phyloP scores from a whole-genome alignment of 2,113 vertebrate species.

The Orycteropus afer region DNA sequence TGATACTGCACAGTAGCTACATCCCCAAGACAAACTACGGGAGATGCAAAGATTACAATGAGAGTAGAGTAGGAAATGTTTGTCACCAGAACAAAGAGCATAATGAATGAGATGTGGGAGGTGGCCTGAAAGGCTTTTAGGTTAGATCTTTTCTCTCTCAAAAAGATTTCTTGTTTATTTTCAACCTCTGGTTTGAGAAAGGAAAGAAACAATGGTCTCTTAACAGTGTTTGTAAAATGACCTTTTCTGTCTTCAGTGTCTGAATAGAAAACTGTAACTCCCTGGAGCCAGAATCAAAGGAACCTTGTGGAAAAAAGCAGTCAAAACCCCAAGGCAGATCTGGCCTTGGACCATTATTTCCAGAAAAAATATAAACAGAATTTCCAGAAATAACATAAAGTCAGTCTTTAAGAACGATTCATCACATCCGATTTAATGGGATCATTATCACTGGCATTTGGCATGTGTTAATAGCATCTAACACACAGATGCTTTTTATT shows the following conservation, averaged over 20 bases:
- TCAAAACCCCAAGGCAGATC: constrained; percentile 67
- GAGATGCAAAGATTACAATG: not conserved
- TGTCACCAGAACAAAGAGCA: not conserved
- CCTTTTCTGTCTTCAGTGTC: constrained; percentile 58
- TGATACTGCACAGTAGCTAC: not conserved
- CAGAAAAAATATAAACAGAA: constrained; percentile 76
- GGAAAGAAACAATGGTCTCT: constrained; percentile 56
- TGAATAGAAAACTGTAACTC: constrained; percentile 60
- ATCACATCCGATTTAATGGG: constrained; percentile 82
- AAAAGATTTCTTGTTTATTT: constrained; percentile 59
- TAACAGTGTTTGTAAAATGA: constrained; percentile 52
- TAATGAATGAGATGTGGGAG: constrained; percentile 48
- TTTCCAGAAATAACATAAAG: constrained; percentile 87
- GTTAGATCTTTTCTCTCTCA: not conserved
- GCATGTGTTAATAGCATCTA: constrained; percentile 84
- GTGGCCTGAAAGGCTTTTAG: not conserved
- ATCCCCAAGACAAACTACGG: not conserved
- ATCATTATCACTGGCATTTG: constrained; percentile 86
- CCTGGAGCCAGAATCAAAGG: constrained; percentile 53
- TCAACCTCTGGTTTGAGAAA: constrained; percentile 45
- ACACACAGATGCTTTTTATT: constrained; percentile 78
- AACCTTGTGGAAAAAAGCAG: constrained; percentile 40
- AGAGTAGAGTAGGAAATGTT: not conserved
- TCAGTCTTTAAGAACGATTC: constrained; percentile 86
- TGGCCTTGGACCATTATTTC: constrained; percentile 69